phyloP scores from a whole-genome alignment of 1,140 invertebrate species.

The Drosophila funebris region DNA sequence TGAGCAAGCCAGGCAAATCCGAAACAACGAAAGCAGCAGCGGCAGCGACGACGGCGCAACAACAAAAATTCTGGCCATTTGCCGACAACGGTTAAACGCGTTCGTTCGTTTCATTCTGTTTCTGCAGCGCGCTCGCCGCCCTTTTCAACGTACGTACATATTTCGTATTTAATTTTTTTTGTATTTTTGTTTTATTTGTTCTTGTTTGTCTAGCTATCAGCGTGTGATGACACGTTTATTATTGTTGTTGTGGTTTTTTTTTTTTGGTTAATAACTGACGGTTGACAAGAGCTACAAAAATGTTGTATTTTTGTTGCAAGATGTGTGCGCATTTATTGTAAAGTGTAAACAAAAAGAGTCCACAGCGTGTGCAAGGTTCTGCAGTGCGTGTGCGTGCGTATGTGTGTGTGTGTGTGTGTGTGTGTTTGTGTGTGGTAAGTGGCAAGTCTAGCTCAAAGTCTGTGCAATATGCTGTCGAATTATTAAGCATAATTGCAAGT shows the following conservation, averaged over 20 bases:
- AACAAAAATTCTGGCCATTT: slow-evolving; percentile 51
- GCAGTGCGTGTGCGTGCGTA: not conserved
- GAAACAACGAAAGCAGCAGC: not conserved
- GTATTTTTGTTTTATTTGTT: slow-evolving; percentile 15
- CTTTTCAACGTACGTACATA: slow-evolving; percentile 39
- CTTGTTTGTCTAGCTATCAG: slow-evolving; percentile 13
- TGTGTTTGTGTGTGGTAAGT: slow-evolving; percentile 11
- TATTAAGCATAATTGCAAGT: not conserved
- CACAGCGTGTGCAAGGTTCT: not conserved
- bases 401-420: slow-evolving; percentile 5
- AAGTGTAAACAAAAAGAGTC: slow-evolving; percentile 24
- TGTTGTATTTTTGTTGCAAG: not conserved
- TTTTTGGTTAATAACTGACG: slow-evolving; percentile 7
- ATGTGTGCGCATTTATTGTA: not conserved
- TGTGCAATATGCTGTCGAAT: slow-evolving; percentile 34
- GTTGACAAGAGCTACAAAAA: not conserved
- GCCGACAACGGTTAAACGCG: slow-evolving; percentile 50
- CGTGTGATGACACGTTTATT: slow-evolving; percentile 4
- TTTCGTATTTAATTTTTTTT: slow-evolving; percentile 13
- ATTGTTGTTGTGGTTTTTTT: not conserved
- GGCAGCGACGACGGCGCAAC: slow-evolving; percentile 24
- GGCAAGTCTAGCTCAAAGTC: slow-evolving; percentile 48
- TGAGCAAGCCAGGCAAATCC: slow-evolving; percentile 28
- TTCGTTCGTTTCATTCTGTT: slow-evolving; percentile 37
- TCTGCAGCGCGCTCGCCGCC: slow-evolving; percentile 29